Base-by-base conservation (phyloP, 2,113 vertebrate genomes). In the Isichthys henryi region DNA sequence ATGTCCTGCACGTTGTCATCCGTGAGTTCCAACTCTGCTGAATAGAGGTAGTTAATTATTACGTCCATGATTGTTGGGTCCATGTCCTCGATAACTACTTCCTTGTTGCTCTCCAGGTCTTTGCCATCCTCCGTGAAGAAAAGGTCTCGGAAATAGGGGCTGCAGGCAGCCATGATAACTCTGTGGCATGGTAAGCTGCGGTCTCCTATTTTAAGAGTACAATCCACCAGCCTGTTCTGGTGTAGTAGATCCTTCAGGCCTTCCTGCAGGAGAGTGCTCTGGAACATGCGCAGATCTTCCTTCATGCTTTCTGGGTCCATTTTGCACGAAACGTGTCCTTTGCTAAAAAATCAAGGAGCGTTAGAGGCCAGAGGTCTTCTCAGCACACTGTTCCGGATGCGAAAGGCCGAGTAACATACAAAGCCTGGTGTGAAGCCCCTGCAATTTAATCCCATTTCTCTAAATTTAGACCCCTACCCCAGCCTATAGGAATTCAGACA, bases 151-250 rank as follows among this genome's bases (percentile, higher is more conserved):
- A 99, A 99, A 92, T 98, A 98, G 84, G 98, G 98, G 92, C 98
- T 99, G 86, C 98, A 99, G 2, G 98, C 98, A 0, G 98, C 96
- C 93, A 99, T 92, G 92, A 99, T 99, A 92, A 99, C 93, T 91
- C 95, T 96, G 94, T 99, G 98, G 92, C 98, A 99, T 48, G 98
- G 98, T 88, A 99, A 95, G 92, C 96, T 97, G 93, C 95, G 96
- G 94, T 98, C 97, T 53, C 97, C 98, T 52, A 98, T 97, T 93
- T 99, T 99, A 3, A 99, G 93, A 90, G 96, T 94, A 88, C 98
- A 99, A 93, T 99, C 98, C 90, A 99, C 94, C 91, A 99, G 97
- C 92, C 98, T 99, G 91, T 99, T 99, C 95, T 99, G 98, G 92
- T 99, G 98, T 21, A 99, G 96, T 90, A 99, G 97, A 92, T 99